These are phyloP conservation scores for Trichomalopsis sarcophagae DNA, from an alignment of 1,140 invertebrate species.

Conservation along the genomic window DNA sequence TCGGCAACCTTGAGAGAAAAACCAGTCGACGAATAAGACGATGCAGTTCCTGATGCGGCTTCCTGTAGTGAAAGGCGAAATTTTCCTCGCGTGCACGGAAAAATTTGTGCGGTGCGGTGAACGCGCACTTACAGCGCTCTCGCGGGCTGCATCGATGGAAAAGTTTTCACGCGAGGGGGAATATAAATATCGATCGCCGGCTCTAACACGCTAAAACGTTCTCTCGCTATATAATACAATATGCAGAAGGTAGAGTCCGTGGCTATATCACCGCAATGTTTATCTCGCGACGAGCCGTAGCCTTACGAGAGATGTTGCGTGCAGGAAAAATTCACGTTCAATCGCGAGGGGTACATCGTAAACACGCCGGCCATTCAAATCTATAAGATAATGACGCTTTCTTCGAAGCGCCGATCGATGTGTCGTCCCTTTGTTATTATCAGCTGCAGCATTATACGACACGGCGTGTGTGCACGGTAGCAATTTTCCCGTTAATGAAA, in stretches of 20 bases:
- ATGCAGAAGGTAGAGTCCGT: background rate
- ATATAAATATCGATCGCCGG: background rate
- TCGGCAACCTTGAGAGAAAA: too few relatives aligned
- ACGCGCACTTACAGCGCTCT: background rate
- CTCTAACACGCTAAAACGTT: background rate
- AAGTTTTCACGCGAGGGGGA: background rate
- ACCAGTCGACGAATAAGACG: too few relatives aligned
- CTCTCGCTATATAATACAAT: background rate
- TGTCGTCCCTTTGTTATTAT: background rate
- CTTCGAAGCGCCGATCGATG: conserved; percentile 1
- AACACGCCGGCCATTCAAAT: background rate
- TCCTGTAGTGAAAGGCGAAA: background rate
- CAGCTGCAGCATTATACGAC: too few relatives aligned
- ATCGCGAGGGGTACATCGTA: background rate
- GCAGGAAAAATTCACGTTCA: background rate
- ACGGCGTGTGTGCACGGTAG: too few relatives aligned
- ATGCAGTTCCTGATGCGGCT: too few relatives aligned
- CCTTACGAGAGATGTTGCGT: background rate
- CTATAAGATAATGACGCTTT: conserved; percentile 19
- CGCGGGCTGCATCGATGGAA: background rate
- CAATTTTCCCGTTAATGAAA: background rate
- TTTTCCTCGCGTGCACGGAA: background rate
- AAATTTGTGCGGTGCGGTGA: background rate
- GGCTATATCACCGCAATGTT: background rate
- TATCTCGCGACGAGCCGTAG: background rate